Base-by-base conservation (phyloP, 2,888 invertebrate species). In the Agonopterix heracliana region DNA sequence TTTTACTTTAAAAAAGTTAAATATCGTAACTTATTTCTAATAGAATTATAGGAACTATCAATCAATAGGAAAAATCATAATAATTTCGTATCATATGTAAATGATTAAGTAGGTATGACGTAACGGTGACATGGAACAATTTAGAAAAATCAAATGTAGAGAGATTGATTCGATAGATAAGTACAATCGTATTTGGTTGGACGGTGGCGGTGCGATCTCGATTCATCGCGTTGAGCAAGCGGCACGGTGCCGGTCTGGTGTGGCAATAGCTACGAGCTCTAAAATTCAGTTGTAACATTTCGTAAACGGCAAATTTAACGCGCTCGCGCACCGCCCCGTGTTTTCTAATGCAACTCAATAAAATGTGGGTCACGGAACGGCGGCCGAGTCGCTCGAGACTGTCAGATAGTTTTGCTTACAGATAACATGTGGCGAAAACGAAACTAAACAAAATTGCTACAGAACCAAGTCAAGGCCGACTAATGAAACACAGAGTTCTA, bases 241-340 rank as follows among this genome's bases (percentile, higher is more conserved):
- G 59, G 65, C 65, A 60, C 55, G 66, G 26, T 26, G 26, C 5
- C 72, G 60, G 69, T 83, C 81, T 73, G 71, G 69, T 83, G 82
- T 73, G 71, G 85, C 79, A 83, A 86, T 77, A 71, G 61, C 75
- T 71, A 58, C 60, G 66, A 78, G 79, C 75, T 82, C 81, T 78
- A 79, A 84, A 85, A 86, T 85, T 85, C 76, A 81, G 78, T 81
- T 78, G 77, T 81, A 81, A 79, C 78, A 78, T 86, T 87, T 87
- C 81, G 87, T 83, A 85, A 87, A 85, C 83, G 75, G 79, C 79
- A 78, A 85, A 84, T 82, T 82, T 79, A 81, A 80, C 79, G 78
- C 82, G 77, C 77, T 75, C 74, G 79, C 74, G 77, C 74, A 71
- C 79, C 77, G 82, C 80, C 78, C 77, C 74, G 76, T 78, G 73